These are phyloP conservation scores for Peromyscus nudipes DNA, from an alignment of 2,797 vertebrate species.

Conservation along the genomic window DNA sequence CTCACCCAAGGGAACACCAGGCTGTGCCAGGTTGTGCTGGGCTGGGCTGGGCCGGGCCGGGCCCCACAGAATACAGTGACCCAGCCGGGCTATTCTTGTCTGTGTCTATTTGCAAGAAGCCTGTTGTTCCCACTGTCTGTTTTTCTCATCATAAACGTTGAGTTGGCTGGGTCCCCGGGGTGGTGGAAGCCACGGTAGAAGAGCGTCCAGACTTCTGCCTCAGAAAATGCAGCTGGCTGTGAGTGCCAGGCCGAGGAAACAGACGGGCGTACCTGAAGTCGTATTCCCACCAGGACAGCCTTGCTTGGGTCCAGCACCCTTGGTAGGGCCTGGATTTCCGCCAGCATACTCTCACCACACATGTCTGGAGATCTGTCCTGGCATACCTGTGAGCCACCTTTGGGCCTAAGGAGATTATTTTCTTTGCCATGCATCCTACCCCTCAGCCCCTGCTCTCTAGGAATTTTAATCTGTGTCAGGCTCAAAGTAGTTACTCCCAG, in stretches of 20 bases:
- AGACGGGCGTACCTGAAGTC: neutral
- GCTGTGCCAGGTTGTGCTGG: conserved; percentile 64
- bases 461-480: conserved; percentile 47
- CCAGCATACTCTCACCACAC: neutral
- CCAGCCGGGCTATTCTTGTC: conserved; percentile 74
- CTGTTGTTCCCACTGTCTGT: conserved; percentile 74
- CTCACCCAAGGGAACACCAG: conserved; percentile 66
- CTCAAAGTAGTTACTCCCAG: neutral
- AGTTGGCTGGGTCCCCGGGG: conserved; percentile 68
- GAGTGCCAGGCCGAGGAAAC: neutral
- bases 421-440: neutral
- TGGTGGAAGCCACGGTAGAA: conserved; percentile 30
- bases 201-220: conserved; percentile 57
- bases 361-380: neutral
- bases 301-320: neutral
- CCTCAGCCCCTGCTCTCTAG: conserved; percentile 43
- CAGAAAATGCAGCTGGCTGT: neutral
- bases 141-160: conserved; percentile 75
- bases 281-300: neutral
- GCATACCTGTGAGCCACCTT: neutral
- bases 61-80: conserved; percentile 60
- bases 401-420: conserved; percentile 8
- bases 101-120: conserved; percentile 76
- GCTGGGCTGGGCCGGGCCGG: neutral
- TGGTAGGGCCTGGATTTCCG: neutral